Percentiles rank a stretch among this genome's conserved stretches.
These are phyloP conservation scores for Schizotus pectinicornis DNA, from an alignment of 2,888 invertebrate genomes.

Conservation along the genomic window DNA sequence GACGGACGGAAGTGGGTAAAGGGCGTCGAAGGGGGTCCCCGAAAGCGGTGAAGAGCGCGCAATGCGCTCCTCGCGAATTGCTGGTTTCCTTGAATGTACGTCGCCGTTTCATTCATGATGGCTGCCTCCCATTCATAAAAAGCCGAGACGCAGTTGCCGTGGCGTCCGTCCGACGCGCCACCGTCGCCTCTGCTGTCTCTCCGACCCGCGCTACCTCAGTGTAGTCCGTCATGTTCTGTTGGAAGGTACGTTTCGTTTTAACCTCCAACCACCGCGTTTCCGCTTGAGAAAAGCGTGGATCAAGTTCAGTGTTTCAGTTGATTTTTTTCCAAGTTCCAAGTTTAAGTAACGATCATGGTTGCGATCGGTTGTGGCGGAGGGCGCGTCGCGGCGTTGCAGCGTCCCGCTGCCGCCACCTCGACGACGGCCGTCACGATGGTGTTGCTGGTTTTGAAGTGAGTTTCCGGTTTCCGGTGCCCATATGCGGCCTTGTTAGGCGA, in stretches of 20 bases:
- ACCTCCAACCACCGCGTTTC: neutral
- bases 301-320: neutral
- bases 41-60: neutral
- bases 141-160: constrained; percentile 60
- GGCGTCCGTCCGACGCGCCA: constrained; percentile 51
- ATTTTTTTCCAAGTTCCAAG: neutral
- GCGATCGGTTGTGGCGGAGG: neutral
- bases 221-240: constrained; percentile 33
- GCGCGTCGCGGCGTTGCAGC: neutral
- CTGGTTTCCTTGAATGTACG: constrained; percentile 59
- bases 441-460: constrained; percentile 35
- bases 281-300: constrained; percentile 13
- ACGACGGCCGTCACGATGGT: neutral
- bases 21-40: neutral
- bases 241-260: constrained; percentile 29
- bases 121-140: constrained; percentile 77
- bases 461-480: constrained; percentile 33
- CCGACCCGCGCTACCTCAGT: constrained; percentile 47
- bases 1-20: too few relatives aligned
- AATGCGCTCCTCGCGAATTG: constrained; percentile 24
- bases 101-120: constrained; percentile 74
- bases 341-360: neutral
- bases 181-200: constrained; percentile 45
- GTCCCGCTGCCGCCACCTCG: neutral
- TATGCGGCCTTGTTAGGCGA: constrained; percentile 37